Conservation (phyloP, 2,888 invertebrate species). For the Lasioglossum oenotherae region DNA sequence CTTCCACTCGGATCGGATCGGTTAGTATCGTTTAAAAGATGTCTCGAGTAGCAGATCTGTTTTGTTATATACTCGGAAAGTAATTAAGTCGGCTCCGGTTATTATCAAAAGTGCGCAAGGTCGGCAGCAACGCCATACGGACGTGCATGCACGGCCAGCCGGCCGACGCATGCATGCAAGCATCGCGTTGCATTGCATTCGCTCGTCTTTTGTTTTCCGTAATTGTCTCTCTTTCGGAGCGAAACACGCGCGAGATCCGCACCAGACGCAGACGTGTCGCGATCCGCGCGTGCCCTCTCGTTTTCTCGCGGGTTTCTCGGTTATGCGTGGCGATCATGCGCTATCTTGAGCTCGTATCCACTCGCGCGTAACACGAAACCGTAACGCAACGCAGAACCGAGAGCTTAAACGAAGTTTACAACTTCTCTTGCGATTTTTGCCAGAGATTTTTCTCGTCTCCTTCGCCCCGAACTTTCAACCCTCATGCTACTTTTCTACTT, state of each 20-base stretch:
- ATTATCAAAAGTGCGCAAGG: conserved; percentile 59
- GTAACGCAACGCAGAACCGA: background rate
- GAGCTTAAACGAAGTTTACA: background rate
- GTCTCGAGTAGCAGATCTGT: conserved; percentile 16
- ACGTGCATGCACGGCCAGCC: conserved; percentile 33
- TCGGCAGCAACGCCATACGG: conserved; percentile 23
- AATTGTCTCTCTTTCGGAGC: conserved; percentile 52
- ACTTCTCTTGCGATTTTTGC: background rate
- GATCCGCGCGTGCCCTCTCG: background rate
- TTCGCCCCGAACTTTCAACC: background rate
- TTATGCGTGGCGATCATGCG: background rate
- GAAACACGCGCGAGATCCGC: conserved; percentile 25
- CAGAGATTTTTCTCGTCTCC: rapidly evolving
- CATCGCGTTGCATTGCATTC: conserved; percentile 8
- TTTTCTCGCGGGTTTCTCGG: background rate
- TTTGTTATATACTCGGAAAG: conserved; percentile 34
- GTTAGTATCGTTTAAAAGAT: conserved; percentile 24
- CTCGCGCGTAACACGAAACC: background rate
- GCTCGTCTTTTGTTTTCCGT: conserved; percentile 50
- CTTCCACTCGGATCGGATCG: background rate
- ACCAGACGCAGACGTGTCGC: background rate
- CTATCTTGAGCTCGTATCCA: background rate
- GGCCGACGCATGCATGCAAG: conserved; percentile 16
- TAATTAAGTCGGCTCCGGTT: conserved; percentile 54
- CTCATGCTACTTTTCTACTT: too few species aligned